phyloP scores from a whole-genome alignment of 2,797 vertebrate species.

The Hemibagrus guttatus region DNA sequence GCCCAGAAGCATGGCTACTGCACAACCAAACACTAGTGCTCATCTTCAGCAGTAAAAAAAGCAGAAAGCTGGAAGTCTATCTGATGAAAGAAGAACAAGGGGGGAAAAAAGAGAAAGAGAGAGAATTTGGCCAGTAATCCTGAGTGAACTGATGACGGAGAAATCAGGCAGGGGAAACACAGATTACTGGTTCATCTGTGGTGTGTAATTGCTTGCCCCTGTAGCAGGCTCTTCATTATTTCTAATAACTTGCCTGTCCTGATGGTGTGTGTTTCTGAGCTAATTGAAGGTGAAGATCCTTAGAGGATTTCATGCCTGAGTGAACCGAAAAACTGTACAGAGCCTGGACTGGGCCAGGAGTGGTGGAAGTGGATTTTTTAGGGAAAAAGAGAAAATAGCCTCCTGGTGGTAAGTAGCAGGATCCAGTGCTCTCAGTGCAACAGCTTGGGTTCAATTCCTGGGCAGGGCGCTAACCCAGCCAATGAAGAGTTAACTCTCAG shows the following conservation, averaged over 20 bases:
- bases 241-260: constrained; percentile 59
- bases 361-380: neutral
- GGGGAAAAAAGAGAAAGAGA: constrained; percentile 9
- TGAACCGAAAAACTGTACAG: neutral
- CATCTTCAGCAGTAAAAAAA: neutral
- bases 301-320: constrained; percentile 1
- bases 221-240: constrained; percentile 60
- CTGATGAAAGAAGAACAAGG: neutral
- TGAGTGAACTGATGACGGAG: constrained; percentile 39
- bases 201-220: constrained; percentile 60
- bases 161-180: constrained; percentile 42
- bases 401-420: too few species aligned
- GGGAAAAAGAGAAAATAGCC: neutral
- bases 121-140: constrained; percentile 3
- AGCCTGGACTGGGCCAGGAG: neutral
- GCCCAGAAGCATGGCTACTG: neutral
- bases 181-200: constrained; percentile 59
- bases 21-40: neutral
- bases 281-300: constrained; percentile 55
- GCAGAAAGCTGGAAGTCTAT: neutral
- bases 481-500: too few species aligned
- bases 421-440: too few species aligned
- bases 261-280: constrained; percentile 43
- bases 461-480: too few species aligned
- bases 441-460: too few species aligned